Evolutionary conservation across 2,888 invertebrate genomes (phyloP), one percentile per base, ranked within the genome.

Genomic region (Cosmorhoe ocellata): DNA sequence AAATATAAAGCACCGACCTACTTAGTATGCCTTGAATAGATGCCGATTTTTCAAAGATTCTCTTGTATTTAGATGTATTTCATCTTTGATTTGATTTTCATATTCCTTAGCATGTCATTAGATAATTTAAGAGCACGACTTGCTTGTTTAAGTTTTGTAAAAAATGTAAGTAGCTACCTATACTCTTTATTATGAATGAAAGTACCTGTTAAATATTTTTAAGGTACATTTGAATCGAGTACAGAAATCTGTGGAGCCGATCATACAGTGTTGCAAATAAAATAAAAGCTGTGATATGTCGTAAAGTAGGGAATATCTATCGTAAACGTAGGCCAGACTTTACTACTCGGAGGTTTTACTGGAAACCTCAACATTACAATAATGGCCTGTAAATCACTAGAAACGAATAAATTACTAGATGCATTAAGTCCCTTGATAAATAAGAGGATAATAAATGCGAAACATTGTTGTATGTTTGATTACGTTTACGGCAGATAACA

Each of bases 371-470:
- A 76, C 71, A 73, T 72, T 74, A 67, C 74, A 67, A 69, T 79
- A 81, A 83, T 81, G 70, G 78, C 64, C 74, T 66, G 72, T 85
- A 84, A 84, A 84, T 86, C 84, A 82, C 76, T 66, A 58, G 71
- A 76, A 76, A 79, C 74, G 68, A 79, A 81, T 84, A 84, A 81
- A 82, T 79, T 82, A 81, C 79, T 76, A 71, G 73, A 74, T 69
- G 63, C 77, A 77, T 84, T 79, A 80, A 81, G 63, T 68, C 62
- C 58, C 47, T 61, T 63, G 74, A 73, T 79, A 79, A 76, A 78
- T 79, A 76, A 61, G 56, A 69, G 63, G 69, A 65, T 71, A 72
- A 71, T 79, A 79, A 79, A 79, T 66, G 62, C 49, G 64, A 66
- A 74, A 81, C 79, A 77, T 65, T 68, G 77, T 79, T 61, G 58